Base-by-base conservation (phyloP, 92 coral and sea anemone genomes). In the Actinernus sp. region DNA sequence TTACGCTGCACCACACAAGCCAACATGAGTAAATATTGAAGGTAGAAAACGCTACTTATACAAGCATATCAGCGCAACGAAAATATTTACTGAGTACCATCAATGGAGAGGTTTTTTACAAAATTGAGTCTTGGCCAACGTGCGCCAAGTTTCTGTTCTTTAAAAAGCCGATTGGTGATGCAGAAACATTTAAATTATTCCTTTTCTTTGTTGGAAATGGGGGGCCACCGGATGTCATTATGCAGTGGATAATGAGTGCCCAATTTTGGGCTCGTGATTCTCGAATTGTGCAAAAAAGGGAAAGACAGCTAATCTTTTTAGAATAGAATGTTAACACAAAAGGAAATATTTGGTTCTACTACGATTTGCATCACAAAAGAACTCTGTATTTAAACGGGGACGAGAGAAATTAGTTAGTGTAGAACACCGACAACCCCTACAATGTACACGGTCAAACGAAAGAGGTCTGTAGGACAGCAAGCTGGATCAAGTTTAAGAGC, bases 201-300 rank as follows among this genome's bases (percentile, higher is more conserved):
- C 62, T 77, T 1, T 66, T 66, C 37, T 61, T 50, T 34, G 53
- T 77, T 12, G 76, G 84, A 36, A 77, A 66, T 54, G 84, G 84
- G n/a, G 47, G 84, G 23, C 55, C 69, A 20, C 84, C 75, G 2
- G 34, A 66, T 48, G 43, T 58, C 11, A 63, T 61, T 11, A 33
- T 11, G 17, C 45, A 54, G 21, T 61, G 63, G 72, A 50, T 37
- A 0, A 13, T 73, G 40, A 52, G 50, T 20, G 61, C 72, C 6
- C 72, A 60, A 21, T 49, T n/a, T 8, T 49, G 64, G 81, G 43
- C 31, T 8, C 48, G 50, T 6, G 55, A 61, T 32, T 17, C 21
- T 39, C 62, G 2, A 31, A 22, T 50, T 19, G 6, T 39, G 0
- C 2, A 53, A 49, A 33, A 26, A 48, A 13, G 61, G 33, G 32